Evolutionary conservation across 2,113 vertebrate species (phyloP).

Genomic region (Scomber japonicus): DNA sequence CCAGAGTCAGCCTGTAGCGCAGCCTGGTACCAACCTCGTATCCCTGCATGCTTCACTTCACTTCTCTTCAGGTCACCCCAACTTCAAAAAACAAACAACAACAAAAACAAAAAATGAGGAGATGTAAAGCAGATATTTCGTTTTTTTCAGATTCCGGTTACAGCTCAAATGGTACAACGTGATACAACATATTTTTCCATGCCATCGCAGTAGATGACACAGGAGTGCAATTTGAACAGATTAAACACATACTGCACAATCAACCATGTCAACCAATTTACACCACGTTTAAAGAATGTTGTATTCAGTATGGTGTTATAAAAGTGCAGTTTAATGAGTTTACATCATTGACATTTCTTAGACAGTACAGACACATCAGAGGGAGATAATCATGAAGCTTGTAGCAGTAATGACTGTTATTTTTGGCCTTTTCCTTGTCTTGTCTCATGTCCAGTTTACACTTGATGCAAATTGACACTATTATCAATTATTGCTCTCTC

Average conservation of each 20-base stretch:
- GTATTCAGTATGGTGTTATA: not conserved
- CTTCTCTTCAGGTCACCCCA: not conserved
- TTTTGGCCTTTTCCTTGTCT: too few species aligned
- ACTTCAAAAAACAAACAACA: not conserved
- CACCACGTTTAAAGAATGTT: not conserved
- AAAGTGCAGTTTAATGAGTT: not conserved
- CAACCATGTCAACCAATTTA: not conserved
- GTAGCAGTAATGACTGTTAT: not conserved
- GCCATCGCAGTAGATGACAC: not conserved
- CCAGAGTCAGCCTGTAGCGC: slow-evolving; percentile 84
- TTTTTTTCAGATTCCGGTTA: not conserved
- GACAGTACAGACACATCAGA: not conserved
- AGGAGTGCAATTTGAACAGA: not conserved
- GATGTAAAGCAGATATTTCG: not conserved
- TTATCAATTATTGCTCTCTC: too few species aligned
- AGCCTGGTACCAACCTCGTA: slow-evolving; percentile 26
- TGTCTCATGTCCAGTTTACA: not conserved
- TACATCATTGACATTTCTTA: not conserved
- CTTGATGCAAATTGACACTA: too few species aligned
- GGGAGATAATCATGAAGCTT: not conserved
- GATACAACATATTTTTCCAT: not conserved
- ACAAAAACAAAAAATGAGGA: not conserved
- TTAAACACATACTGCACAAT: not conserved
- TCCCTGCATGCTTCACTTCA: slow-evolving; percentile 60
- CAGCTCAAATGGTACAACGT: not conserved